Conservation (phyloP, 2,113 vertebrate species). For the Columba livia region DNA sequence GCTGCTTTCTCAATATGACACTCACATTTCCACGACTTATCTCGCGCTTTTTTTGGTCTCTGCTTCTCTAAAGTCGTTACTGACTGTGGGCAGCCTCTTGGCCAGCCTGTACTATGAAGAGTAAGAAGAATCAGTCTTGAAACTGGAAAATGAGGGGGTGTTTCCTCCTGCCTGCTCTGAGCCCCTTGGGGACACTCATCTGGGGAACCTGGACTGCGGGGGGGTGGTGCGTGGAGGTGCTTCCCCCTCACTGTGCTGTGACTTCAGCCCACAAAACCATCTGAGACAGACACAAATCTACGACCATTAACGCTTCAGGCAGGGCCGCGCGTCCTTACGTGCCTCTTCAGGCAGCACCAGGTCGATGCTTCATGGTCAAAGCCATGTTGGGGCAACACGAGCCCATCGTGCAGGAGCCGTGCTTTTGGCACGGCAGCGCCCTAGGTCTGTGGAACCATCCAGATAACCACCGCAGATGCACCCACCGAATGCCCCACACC, state of each 20-base stretch:
- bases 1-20: neutral
- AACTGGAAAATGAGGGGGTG: neutral
- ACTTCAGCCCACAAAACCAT: neutral
- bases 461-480: neutral
- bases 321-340: fast-evolving
- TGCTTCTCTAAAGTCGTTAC: neutral
- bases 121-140: neutral
- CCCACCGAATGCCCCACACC: fast-evolving
- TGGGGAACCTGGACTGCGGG: neutral
- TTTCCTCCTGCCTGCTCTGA: neutral
- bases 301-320: fast-evolving
- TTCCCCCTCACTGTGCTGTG: neutral
- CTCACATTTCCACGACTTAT: neutral
- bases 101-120: neutral
- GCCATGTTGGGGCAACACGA: fast-evolving
- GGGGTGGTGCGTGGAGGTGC: neutral
- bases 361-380: neutral
- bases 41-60: neutral
- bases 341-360: neutral
- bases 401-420: fast-evolving
- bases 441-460: too few relatives aligned
- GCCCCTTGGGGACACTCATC: neutral
- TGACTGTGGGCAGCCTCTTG: neutral
- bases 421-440: neutral
- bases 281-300: neutral